Conservation (phyloP, 1,140 invertebrate species). For the Prorops nasuta region DNA sequence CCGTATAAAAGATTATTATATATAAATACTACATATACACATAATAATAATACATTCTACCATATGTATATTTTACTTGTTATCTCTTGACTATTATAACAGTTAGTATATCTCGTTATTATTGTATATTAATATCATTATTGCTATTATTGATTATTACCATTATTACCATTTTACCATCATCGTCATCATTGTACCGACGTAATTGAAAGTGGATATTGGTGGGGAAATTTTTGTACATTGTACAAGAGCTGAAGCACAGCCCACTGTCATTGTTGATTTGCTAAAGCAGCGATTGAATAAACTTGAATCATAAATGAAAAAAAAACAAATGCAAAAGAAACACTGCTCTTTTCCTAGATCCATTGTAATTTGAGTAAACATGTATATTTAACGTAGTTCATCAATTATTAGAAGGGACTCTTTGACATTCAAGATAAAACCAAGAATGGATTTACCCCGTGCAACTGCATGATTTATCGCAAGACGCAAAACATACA, state of each 20-base stretch:
- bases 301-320: conserved; percentile 47
- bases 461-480: no score
- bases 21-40: conserved; percentile 18
- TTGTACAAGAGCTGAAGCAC: conserved; percentile 1
- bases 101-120: conserved; percentile 39
- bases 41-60: conserved; percentile 11
- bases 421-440: no score
- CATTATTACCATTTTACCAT: conserved; percentile 17
- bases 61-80: conserved; percentile 47
- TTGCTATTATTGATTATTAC: conserved; percentile 17
- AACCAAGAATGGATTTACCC: no score
- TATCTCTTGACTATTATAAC: conserved; percentile 40
- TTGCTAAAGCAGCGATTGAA: conserved; percentile 39
- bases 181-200: conserved; percentile 11
- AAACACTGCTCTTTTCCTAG: no score
- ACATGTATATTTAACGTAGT: no score
- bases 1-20: conserved; percentile 13
- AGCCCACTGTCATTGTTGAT: conserved; percentile 35
- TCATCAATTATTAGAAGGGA: no score
- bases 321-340: no score
- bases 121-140: conserved; percentile 38
- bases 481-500: no score
- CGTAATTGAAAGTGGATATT: conserved; percentile 7
- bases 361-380: no score
- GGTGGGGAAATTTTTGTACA: conserved; percentile 23